A percentile compares a stretch with the other conserved stretches of the same genome.
These are phyloP conservation scores for Parnassius smintheus DNA, from an alignment of 2,888 invertebrate genomes.

Conservation along the genomic window DNA sequence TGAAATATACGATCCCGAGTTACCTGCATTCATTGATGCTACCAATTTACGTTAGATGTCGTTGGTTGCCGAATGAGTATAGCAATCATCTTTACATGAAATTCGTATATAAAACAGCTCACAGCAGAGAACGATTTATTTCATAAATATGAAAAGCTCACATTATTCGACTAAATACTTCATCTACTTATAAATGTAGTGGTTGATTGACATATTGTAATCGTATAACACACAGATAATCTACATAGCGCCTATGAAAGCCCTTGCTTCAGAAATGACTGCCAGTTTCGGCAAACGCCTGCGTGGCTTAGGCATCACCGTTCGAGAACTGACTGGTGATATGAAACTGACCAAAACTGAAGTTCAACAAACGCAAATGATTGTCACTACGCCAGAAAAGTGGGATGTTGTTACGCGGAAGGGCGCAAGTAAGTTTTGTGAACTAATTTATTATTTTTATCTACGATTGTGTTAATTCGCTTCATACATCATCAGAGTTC, in stretches of 20 bases:
- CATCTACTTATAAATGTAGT: conserved; percentile 24
- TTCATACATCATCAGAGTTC: too few species aligned
- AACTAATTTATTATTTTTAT: background rate
- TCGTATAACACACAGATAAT: conserved; percentile 85
- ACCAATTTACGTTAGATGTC: too few species aligned
- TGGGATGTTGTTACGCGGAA: conserved; percentile 99
- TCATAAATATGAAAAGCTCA: too few species aligned
- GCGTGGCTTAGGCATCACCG: conserved; percentile 86
- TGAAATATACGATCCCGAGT: too few species aligned
- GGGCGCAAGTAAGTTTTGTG: conserved; percentile 83
- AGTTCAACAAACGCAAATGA: conserved; percentile 97
- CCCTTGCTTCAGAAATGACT: conserved; percentile 99
- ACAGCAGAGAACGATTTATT: too few species aligned
- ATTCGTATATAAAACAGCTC: too few species aligned
- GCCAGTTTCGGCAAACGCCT: conserved; percentile 93
- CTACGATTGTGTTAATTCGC: too few species aligned
- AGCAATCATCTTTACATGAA: too few species aligned
- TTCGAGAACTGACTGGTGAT: conserved; percentile 97
- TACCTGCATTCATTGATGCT: too few species aligned
- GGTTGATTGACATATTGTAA: conserved; percentile 25
- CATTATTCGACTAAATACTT: too few species aligned
- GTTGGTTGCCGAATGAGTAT: too few species aligned
- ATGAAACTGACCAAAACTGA: conserved; percentile 98
- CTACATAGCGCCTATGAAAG: conserved; percentile 99
- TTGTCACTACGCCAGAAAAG: conserved; percentile 99